Evolutionary conservation across 2,113 vertebrate species (phyloP).

Genomic region (Notarius quadriscutis): DNA sequence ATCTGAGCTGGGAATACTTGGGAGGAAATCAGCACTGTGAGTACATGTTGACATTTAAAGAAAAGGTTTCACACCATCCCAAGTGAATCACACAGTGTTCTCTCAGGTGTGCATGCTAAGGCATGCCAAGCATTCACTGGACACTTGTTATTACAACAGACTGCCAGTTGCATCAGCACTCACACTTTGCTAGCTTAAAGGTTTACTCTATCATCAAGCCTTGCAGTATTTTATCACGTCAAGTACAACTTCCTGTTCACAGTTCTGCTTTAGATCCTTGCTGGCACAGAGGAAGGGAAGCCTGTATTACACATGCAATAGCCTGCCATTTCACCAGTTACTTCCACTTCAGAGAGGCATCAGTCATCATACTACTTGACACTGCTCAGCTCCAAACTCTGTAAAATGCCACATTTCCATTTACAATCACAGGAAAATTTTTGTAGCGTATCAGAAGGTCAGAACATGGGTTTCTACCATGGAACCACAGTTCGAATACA

Average conservation of each 20-base stretch:
- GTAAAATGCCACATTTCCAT: constrained; percentile 30
- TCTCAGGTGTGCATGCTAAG: not conserved
- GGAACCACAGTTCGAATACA: not conserved
- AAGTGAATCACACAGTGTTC: constrained; percentile 5
- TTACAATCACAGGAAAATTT: not conserved
- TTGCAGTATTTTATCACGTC: not conserved
- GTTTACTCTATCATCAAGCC: not conserved
- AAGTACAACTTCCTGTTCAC: constrained; percentile 6
- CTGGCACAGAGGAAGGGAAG: not conserved
- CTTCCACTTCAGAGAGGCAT: constrained; percentile 29
- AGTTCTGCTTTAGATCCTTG: not conserved
- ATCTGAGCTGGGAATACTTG: not conserved
- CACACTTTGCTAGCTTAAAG: not conserved
- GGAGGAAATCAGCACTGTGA: not conserved
- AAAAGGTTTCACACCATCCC: not conserved
- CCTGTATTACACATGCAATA: not conserved
- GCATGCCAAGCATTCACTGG: not conserved
- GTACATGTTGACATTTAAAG: not conserved
- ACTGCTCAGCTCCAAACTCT: not conserved
- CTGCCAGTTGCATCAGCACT: not conserved
- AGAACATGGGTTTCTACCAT: not conserved
- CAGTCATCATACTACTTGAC: not conserved
- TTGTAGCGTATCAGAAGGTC: not conserved
- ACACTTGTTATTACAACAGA: not conserved
- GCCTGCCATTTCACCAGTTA: constrained; percentile 29